Percentiles rank a stretch among this genome's conserved stretches.
Evolutionary conservation across 2,888 invertebrate genomes (phyloP).

Genomic region (Tetranychus truncatus): DNA sequence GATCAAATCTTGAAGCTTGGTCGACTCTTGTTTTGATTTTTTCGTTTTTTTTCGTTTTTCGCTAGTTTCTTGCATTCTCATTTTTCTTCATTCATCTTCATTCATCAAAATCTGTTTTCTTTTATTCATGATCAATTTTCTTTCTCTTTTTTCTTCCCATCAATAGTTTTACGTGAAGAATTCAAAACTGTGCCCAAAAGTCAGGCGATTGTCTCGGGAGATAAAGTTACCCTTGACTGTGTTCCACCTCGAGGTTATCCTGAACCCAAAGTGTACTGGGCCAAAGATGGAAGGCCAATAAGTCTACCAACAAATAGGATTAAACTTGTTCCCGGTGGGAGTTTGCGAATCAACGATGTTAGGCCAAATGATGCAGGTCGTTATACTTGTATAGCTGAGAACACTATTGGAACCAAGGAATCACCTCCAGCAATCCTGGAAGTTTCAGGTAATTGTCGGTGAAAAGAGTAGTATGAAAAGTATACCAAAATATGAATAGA

Average conservation of each 20-base stretch:
- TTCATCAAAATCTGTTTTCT: neutral
- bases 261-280: conserved; percentile 69
- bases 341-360: conserved; percentile 72
- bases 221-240: conserved; percentile 65
- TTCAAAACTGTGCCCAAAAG: conserved; percentile 67
- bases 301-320: conserved; percentile 36
- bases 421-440: conserved; percentile 60
- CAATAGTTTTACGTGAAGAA: conserved; percentile 61
- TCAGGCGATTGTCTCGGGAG: conserved; percentile 64
- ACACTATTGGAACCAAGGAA: conserved; percentile 69
- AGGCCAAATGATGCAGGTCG: conserved; percentile 72
- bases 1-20: too few species aligned
- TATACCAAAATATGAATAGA: neutral
- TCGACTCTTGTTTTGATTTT: too few species aligned
- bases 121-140: neutral
- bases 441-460: conserved; percentile 49
- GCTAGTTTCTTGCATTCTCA: neutral
- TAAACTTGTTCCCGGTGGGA: conserved; percentile 58
- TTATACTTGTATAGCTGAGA: conserved; percentile 77
- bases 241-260: conserved; percentile 69
- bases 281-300: conserved; percentile 55
- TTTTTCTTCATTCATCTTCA: neutral
- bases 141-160: neutral
- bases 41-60: too few species aligned
- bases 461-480: neutral